Conservation (phyloP, 1,140 invertebrate genomes). For the Orchestia grillus region DNA sequence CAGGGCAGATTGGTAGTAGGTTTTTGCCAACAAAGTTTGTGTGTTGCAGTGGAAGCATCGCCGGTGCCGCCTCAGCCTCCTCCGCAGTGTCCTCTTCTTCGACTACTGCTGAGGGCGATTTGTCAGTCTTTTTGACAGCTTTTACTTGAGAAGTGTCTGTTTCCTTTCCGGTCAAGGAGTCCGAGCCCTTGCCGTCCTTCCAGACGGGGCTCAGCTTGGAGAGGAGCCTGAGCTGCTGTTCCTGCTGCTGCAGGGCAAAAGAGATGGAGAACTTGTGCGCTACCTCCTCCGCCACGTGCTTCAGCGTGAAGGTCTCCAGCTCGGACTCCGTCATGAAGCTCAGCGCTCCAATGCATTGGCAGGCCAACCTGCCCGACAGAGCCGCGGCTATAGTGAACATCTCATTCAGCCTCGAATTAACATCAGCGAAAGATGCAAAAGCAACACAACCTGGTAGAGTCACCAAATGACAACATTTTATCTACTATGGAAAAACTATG, state of each 20-base stretch:
- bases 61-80: not conserved
- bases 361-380: not conserved
- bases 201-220: not conserved
- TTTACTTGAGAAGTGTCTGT: not conserved
- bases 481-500: not conserved
- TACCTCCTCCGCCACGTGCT: not conserved
- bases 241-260: not conserved
- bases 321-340: not conserved
- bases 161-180: not conserved
- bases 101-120: not conserved
- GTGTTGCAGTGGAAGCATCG: not conserved
- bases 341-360: conserved; percentile 3
- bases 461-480: not conserved
- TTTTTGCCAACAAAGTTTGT: conserved; percentile 6
- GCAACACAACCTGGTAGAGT: not conserved
- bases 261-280: not conserved
- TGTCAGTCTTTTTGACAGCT: not conserved
- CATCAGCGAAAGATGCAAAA: not conserved
- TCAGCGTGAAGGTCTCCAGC: not conserved
- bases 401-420: not conserved
- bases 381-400: not conserved
- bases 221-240: conserved; percentile 15
- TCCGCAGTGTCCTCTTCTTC: not conserved
- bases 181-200: not conserved
- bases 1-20: not conserved